Evolutionary conservation across 2,113 vertebrate genomes (phyloP), one percentile per base, ranked within the genome.

Genomic region (Andinoacara biseriatus): DNA sequence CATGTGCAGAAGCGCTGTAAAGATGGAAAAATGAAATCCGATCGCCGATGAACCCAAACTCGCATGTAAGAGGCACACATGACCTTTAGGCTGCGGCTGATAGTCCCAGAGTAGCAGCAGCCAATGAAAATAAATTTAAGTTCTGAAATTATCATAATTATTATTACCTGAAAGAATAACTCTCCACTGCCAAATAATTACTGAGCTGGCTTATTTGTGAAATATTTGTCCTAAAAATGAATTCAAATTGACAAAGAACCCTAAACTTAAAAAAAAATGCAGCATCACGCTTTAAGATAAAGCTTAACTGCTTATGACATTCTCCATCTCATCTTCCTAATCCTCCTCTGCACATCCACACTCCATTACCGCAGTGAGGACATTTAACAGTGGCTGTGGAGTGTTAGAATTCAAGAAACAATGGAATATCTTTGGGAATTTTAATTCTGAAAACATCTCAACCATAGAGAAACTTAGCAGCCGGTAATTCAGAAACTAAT

Each of bases 1-100:
- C 67, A 40, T 5, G 49, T 77, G 20, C 18, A 58, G 56, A 18
- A 38, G 1, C 15, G 13, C 54, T 60, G 33, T 61, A 57, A 52
- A 67, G 62, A 20, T 63, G 6, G 43, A 72, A 72, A 72, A 77
- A 91, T 76, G 13, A 81, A 85, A 76, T 63, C 26, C 2, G 2
- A 89, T 86, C 9, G n/a, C 40, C 14, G 33, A 8, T 62, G 58
- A 76, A 74, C 11, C 20, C 46, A 72, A 84, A 83, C 33, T 65
- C 17, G 58, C 1, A 0, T 11, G 10, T 29, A 40, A 67, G 17
- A 77, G 75, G 82, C 33, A 69, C 4, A 22, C n/a, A 15, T 89
- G 90, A 89, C 91, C 85, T 92, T 88, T 83, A 69, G 18, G 72
- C 80, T 69, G 29, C 74, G 26, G 46, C 20, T 86, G 78, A 87